Conservation (phyloP, 2,113 vertebrate genomes). For the Centropus unirufus region DNA sequence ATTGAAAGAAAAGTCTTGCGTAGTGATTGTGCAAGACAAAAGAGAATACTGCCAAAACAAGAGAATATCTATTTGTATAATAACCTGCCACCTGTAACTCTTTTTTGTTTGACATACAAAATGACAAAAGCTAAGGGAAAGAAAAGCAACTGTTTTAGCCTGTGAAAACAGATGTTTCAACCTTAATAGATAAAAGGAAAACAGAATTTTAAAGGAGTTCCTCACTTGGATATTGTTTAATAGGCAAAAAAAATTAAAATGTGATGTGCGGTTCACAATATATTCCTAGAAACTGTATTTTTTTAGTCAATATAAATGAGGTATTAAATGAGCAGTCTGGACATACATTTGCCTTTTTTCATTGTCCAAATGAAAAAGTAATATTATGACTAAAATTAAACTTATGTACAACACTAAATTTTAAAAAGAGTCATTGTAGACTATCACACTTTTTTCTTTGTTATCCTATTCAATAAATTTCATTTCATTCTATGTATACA, state of each 20-base stretch:
- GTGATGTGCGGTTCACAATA: background rate
- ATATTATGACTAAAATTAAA: background rate
- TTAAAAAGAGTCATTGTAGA: background rate
- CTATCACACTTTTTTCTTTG: background rate
- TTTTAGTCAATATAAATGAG: background rate
- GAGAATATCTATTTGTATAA: background rate
- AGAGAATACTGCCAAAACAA: background rate
- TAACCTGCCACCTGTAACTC: background rate
- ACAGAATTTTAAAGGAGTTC: background rate
- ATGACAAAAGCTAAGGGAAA: background rate
- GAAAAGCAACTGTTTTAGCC: background rate
- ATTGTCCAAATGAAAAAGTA: background rate
- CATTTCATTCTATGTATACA: rapidly evolving
- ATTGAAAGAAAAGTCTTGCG: background rate
- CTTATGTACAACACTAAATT: background rate
- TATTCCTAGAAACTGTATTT: background rate
- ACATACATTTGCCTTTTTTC: background rate
- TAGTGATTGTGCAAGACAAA: background rate
- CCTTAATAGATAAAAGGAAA: background rate
- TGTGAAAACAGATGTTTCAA: background rate
- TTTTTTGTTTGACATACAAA: background rate
- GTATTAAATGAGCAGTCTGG: background rate
- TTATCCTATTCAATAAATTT: background rate
- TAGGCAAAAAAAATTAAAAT: background rate
- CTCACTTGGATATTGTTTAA: background rate